A percentile compares a stretch with the other conserved stretches of the same genome.
Conservation (phyloP, 2,888 invertebrate genomes). For the Machimus atricapillus region DNA sequence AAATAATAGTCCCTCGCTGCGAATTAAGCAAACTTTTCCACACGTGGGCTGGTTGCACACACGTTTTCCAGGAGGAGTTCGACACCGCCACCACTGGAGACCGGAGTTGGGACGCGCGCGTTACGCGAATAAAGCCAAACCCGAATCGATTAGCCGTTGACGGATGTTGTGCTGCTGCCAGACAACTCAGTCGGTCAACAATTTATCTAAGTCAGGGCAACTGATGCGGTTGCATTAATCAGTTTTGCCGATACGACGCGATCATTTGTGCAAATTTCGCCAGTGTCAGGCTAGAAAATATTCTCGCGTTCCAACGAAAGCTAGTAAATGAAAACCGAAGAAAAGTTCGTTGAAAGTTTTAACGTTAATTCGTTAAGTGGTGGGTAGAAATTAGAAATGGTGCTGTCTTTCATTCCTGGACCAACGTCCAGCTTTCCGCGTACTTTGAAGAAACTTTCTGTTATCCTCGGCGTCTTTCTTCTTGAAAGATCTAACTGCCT, state of each 20-base stretch:
- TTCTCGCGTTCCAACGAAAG: not conserved
- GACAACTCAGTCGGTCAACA: not conserved
- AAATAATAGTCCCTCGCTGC: not conserved
- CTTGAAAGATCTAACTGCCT: not conserved
- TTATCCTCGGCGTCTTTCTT: not conserved
- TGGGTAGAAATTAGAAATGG: not conserved
- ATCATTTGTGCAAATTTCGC: not conserved
- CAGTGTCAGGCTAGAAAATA: not conserved
- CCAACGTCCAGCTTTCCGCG: not conserved
- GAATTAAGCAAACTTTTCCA: not conserved
- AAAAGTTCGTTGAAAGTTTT: not conserved
- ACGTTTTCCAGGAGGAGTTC: not conserved
- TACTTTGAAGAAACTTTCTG: not conserved
- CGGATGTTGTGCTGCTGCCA: constrained; percentile 11
- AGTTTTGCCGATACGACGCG: constrained; percentile 22
- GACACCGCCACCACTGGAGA: not conserved
- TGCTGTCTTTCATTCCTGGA: not conserved
- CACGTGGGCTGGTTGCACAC: not conserved
- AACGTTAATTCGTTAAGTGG: not conserved
- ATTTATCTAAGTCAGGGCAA: constrained; percentile 41
- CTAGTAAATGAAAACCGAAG: not conserved
- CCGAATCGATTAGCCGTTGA: constrained; percentile 5
- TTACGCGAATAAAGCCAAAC: not conserved
- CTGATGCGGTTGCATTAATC: constrained; percentile 42
- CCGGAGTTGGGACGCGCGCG: not conserved